Evolutionary conservation across 2,888 invertebrate genomes (phyloP), one percentile per base, ranked within the genome.

Genomic region (Esperia sulphurella): DNA sequence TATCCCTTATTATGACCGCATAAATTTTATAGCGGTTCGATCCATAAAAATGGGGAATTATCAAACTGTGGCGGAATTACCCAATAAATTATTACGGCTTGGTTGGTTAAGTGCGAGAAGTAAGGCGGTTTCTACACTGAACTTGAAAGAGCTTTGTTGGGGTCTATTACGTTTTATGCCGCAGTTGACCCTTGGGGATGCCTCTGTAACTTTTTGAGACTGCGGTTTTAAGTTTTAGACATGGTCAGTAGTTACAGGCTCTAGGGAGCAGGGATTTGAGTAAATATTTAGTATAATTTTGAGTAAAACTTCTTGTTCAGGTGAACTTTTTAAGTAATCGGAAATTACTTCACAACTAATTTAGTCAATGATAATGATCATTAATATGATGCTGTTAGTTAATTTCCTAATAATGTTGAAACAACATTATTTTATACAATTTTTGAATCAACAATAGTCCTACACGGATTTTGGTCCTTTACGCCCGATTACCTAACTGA

Each of bases 41-140:
- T 54, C 66, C 62, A 72, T 76, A 76, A 76, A 76, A 76, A 75
- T 65, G 62, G 69, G 58, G 59, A 71, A 76, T 75, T 76, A 75
- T 75, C 75, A 74, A 72, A 72, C 62, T 73, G 70, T 71, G 68
- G 68, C 68, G 61, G 58, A 68, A 75, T 76, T 69, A 66, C 71
- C 65, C 55, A 63, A 73, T 76, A 75, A 76, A 76, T 76, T 76
- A 74, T 72, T 64, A 65, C 64, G 60, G 68, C 64, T 55, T 44
- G 61, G 63, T 48, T 13, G 54, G 33, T 14, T 39, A 40, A 53
- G 52, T 52, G 59, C 48, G 51, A 62, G 59, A 61, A 59, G 60
- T 62, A 44, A 46, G 37, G 44, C 45, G 40, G 40, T 43, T 30
- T 41, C 41, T 46, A 35, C 38, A 42, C 38, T 41, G 46, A 46